Conservation (phyloP, 2,888 invertebrate genomes). For the Tetropium fuscum region DNA sequence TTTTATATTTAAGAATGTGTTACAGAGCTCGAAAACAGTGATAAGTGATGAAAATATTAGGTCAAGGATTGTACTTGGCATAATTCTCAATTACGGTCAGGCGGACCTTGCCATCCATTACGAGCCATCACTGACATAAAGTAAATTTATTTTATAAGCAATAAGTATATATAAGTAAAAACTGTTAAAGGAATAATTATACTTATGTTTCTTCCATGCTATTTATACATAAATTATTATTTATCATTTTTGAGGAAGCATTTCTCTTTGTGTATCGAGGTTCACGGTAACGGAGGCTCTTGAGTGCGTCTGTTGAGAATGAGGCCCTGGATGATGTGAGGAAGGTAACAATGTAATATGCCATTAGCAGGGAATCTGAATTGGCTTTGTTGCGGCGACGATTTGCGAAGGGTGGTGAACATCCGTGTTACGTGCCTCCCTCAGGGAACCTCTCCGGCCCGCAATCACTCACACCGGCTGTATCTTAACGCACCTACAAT, state of each 20-base stretch:
- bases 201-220: neutral
- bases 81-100: too few relatives aligned
- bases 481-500: constrained; percentile 6
- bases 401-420: constrained; percentile 51
- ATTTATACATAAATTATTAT: neutral
- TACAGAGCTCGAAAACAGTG: too few relatives aligned
- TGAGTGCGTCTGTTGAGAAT: constrained; percentile 57
- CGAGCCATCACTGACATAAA: too few relatives aligned
- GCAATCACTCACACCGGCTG: constrained; percentile 20
- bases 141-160: too few relatives aligned
- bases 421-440: constrained; percentile 44
- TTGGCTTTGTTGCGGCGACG: constrained; percentile 66
- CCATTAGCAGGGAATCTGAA: constrained; percentile 68
- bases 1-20: too few relatives aligned
- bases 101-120: too few relatives aligned
- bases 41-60: too few relatives aligned
- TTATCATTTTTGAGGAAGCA: constrained; percentile 1
- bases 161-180: too few relatives aligned
- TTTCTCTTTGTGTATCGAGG: constrained; percentile 28
- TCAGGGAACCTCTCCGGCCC: constrained; percentile 30
- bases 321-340: constrained; percentile 48
- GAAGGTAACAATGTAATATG: constrained; percentile 68
- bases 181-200: too few relatives aligned
- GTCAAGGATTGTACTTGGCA: too few relatives aligned
- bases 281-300: constrained; percentile 50